Base-by-base conservation (phyloP, 2,888 invertebrate genomes). In the Polyommatus icarus region DNA sequence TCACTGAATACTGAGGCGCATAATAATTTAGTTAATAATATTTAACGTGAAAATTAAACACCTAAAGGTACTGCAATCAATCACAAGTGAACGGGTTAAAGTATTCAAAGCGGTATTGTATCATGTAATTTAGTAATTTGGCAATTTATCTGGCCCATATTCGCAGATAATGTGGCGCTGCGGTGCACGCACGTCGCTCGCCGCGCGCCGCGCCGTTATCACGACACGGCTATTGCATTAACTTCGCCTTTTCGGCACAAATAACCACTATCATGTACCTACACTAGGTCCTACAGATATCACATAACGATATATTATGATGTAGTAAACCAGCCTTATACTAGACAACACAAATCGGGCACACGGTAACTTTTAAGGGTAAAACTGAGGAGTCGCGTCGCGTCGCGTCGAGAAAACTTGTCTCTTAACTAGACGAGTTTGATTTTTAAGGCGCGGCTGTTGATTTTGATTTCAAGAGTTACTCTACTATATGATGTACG, bases 131-230 rank as follows among this genome's bases (percentile, higher is more conserved):
- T 29, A 24, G 75, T 75, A 75, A 54, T 54, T 75, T 54, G 54
- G 29, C 75, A 75, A 54, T 75, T 50, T 75, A 75, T 75, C 75
- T 75, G 75, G 1, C 75, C 75, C 75, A 75, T 75, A 75, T 50
- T 54, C 75, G 54, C 29, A 75, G 29, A 54, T 75, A 75, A 50
- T 75, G 18, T 50, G 54, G 15, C 54, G 54, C 54, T 75, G 46
- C 67, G 29, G 67, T 18, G 29, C 54, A 50, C 75, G 75, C 50
- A 50, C 29, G 24, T 24, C 46, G 24, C 73, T 12, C 24, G 20
- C 24, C 29, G 46, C 18, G n/a, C 72, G 40, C 20, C 36, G 40
- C 40, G n/a, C 40, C 20, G 40, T 75, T 75, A 75, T 75, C 75
- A 50, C 50, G 50, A 75, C 75, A 75, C 29, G 75, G 24, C 54